A percentile compares a stretch with the other conserved stretches of the same genome.
These are phyloP conservation scores for Aethes cnicana DNA, from an alignment of 2,888 invertebrate species.

Conservation along the genomic window DNA sequence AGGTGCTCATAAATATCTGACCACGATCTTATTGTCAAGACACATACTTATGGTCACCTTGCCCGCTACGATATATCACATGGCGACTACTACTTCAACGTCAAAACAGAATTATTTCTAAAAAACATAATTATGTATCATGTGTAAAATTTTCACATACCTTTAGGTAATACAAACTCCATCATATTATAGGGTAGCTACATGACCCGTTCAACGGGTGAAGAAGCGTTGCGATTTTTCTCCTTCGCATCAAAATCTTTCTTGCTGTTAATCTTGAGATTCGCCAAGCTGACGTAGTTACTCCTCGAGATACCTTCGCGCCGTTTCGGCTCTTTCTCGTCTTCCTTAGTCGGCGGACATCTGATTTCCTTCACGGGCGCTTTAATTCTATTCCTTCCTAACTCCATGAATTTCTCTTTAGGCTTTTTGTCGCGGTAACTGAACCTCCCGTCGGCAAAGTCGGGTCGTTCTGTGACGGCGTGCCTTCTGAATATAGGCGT, in stretches of 20 bases:
- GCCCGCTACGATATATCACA: too few relatives aligned
- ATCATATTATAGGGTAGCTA: slow-evolving; percentile 34
- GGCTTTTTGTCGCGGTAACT: slow-evolving; percentile 63
- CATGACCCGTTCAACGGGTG: slow-evolving; percentile 60
- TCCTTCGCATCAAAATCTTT: slow-evolving; percentile 45
- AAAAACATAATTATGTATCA: too few relatives aligned
- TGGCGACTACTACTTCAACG: too few relatives aligned
- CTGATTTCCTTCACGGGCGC: slow-evolving; percentile 44
- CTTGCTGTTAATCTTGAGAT: slow-evolving; percentile 66
- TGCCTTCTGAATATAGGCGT: slow-evolving; percentile 72
- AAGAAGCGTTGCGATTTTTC: slow-evolving; percentile 36
- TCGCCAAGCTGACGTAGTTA: slow-evolving; percentile 76
- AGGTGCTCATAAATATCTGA: too few relatives aligned
- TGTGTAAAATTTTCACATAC: too few relatives aligned
- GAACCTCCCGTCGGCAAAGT: slow-evolving; percentile 65
- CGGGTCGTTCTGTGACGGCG: slow-evolving; percentile 51
- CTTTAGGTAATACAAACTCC: too few relatives aligned
- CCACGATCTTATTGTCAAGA: too few relatives aligned
- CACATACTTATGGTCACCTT: too few relatives aligned
- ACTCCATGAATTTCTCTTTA: slow-evolving; percentile 49
- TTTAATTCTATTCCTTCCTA: slow-evolving; percentile 60
- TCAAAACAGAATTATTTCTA: too few relatives aligned
- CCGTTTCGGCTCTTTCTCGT: slow-evolving; percentile 42
- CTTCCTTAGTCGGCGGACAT: slow-evolving; percentile 38
- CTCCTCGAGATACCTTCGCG: slow-evolving; percentile 57